Conservation (phyloP, 2,113 vertebrate species). For the Suricata suricatta region DNA sequence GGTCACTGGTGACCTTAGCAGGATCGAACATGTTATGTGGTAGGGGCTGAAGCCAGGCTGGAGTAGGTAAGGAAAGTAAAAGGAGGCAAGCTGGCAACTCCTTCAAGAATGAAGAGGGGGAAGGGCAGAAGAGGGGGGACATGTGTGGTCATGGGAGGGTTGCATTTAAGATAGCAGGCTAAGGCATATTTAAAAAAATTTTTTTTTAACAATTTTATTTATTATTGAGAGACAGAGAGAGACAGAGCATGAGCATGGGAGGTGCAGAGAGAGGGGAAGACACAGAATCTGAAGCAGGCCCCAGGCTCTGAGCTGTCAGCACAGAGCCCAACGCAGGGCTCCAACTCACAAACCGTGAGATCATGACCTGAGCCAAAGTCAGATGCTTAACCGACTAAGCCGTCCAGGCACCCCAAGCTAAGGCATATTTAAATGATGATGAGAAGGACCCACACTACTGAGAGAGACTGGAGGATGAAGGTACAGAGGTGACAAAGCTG, state of each 20-base stretch:
- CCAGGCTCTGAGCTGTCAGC: too few species aligned
- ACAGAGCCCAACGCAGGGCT: too few species aligned
- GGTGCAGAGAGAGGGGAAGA: too few species aligned
- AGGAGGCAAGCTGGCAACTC: background rate
- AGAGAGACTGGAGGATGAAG: background rate
- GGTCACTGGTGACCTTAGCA: background rate
- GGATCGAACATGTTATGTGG: background rate
- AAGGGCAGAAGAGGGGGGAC: background rate
- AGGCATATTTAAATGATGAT: background rate
- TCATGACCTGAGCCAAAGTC: too few species aligned
- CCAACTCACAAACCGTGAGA: too few species aligned
- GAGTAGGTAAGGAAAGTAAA: background rate
- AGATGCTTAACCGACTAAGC: too few species aligned
- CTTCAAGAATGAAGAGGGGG: background rate
- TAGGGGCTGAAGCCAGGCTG: background rate
- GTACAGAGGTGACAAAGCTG: background rate
- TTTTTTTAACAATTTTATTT: too few species aligned
- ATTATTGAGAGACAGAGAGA: too few species aligned
- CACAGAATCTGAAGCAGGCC: too few species aligned
- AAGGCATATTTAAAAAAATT: background rate
- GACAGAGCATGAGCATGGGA: too few species aligned
- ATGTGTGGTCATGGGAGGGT: background rate
- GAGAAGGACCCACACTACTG: background rate
- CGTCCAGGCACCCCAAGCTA: background rate
- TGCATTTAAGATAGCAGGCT: background rate